Evolutionary conservation across 1,140 invertebrate species (phyloP), one percentile per base, ranked within the genome.

Genomic region (Mesaphorura yosii): DNA sequence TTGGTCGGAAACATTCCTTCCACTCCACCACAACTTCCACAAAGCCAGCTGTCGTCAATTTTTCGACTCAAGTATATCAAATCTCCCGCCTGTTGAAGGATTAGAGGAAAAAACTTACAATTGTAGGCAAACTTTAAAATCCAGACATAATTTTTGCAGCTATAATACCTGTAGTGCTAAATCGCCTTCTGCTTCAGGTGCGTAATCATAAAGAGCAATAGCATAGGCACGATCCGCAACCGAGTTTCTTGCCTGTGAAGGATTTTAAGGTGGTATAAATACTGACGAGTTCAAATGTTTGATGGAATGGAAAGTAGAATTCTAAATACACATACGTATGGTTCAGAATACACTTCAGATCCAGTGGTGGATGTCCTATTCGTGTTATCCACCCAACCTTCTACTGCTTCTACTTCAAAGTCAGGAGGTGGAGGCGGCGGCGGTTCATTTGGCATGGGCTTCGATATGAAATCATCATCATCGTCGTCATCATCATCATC

Each of bases 1-100:
- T 79, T 85, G 19, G 72, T 68, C 1, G 88, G 88, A 71, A 89
- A 89, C 51, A 89, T 81, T 42, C 88, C 88, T 66, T 81, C 78
- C 45, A 70, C 69, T 19, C 77, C 78, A 23, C 69, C 73, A 54
- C 75, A 64, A 60, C 73, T 75, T 2, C 88, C 87, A 53, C 77
- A 77, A 52, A 84, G 66, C 88, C 88, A 91, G 55, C 86, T 81
- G n/a, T 79, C 73, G 64, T 88, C 84, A 6, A 88, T 69, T 57
- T 75, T 71, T 57, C 76, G 73, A 44, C 80, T 64, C 52, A 89
- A 70, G 53, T 78, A 71, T 37, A 91, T 79, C 55, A 77, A 72
- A 61, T 88, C 80, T 57, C 76, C 77, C 37, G 71, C 75, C 83
- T 86, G 72, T 28, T 42, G 20, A 41, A 19, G 48, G 15, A 34